These are phyloP conservation scores for Metridium senile DNA, from an alignment of 92 coral and sea anemone species.

Conservation along the genomic window DNA sequence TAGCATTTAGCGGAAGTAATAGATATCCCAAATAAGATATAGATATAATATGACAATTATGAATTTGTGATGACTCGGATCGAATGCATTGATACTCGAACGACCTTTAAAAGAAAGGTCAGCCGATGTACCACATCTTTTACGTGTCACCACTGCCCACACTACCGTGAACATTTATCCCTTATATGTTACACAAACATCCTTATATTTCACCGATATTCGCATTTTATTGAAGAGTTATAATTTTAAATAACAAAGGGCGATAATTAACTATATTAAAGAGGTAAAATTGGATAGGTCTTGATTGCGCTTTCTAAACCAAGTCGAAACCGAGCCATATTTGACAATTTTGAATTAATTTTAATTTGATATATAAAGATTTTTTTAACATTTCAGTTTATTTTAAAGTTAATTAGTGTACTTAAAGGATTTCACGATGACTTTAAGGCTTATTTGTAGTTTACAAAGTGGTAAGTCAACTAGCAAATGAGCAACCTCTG, in stretches of 20 bases:
- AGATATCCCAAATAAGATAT: neutral
- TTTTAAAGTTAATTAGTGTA: neutral
- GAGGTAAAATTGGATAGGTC: neutral
- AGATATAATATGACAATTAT: neutral
- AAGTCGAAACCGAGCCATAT: constrained; percentile 7
- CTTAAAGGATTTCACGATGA: neutral
- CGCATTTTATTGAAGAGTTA: neutral
- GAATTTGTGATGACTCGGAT: neutral
- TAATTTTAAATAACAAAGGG: neutral
- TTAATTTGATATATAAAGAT: no score
- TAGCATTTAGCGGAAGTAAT: neutral
- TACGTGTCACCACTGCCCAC: constrained; percentile 12
- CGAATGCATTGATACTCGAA: constrained; percentile 7
- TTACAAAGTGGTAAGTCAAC: neutral
- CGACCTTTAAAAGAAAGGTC: constrained; percentile 8
- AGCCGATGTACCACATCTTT: neutral
- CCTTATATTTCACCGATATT: neutral
- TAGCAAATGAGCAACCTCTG: constrained; percentile 30
- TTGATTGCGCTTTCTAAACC: neutral
- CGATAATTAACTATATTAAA: neutral
- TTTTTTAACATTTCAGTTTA: neutral
- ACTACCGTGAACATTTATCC: neutral
- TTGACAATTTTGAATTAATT: no score
- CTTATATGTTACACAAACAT: constrained; percentile 6
- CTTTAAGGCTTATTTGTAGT: neutral